Percentiles rank a stretch among this genome's conserved stretches.
Conservation (phyloP, 2,797 vertebrate species). For the Setipinna tenuifilis region DNA sequence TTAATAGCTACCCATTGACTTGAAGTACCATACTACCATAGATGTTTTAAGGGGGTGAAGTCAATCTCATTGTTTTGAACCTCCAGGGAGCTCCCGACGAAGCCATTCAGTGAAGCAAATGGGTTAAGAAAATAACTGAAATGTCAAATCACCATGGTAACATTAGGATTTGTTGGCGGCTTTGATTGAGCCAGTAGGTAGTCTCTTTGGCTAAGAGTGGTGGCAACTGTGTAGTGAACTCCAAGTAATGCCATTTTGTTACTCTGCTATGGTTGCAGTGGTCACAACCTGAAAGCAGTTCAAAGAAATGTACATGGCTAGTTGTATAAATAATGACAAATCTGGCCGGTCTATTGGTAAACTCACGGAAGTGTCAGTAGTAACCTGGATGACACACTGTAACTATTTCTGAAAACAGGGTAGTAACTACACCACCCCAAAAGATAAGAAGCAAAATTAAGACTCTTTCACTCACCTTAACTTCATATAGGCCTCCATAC, state of each 20-base stretch:
- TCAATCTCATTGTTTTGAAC: not conserved
- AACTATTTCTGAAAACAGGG: too few relatives aligned
- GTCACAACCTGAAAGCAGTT: not conserved
- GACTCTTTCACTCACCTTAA: too few relatives aligned
- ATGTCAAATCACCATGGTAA: constrained; percentile 1
- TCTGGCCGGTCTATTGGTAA: not conserved
- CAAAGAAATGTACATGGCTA: not conserved
- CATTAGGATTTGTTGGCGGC: not conserved
- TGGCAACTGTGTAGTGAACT: not conserved
- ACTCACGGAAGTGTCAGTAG: too few relatives aligned
- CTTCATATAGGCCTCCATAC: too few relatives aligned
- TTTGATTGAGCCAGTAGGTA: not conserved
- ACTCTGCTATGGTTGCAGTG: not conserved
- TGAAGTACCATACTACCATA: too few relatives aligned
- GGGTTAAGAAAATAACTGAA: not conserved
- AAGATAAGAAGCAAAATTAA: too few relatives aligned
- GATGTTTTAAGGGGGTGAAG: not conserved
- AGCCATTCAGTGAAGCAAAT: not conserved
- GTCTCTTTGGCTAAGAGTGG: not conserved
- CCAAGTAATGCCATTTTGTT: too few relatives aligned
- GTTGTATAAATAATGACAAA: not conserved
- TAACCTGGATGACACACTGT: too few relatives aligned
- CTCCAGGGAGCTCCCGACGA: not conserved
- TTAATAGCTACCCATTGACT: not conserved
- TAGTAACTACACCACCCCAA: too few relatives aligned